Conservation (phyloP, 2,797 vertebrate species). For the Uromys caudimaculatus region DNA sequence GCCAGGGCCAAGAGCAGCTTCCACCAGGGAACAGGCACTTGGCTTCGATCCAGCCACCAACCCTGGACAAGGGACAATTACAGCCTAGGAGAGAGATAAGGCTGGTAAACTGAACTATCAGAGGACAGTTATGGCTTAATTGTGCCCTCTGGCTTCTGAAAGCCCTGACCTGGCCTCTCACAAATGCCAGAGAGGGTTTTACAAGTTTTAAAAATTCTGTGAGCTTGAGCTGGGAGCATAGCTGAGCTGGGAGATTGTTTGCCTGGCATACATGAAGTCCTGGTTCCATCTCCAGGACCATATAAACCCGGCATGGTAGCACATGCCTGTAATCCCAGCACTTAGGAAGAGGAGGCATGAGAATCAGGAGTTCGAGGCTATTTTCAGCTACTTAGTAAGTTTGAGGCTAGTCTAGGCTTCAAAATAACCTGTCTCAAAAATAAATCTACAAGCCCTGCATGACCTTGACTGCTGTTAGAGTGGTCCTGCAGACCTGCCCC, state of each 20-base stretch:
- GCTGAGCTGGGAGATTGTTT: not conserved
- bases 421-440: not conserved
- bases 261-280: not conserved
- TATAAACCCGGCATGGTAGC: not conserved
- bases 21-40: not conserved
- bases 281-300: not conserved
- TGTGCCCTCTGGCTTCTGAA: conserved; percentile 5
- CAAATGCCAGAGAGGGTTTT: not conserved
- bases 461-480: not conserved
- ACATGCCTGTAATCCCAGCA: not conserved
- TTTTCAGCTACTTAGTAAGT: not conserved
- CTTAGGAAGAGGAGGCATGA: not conserved
- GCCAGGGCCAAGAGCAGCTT: not conserved
- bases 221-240: not conserved
- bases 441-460: not conserved
- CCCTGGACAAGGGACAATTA: not conserved
- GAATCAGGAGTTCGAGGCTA: not conserved
- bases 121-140: not conserved
- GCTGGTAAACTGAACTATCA: not conserved
- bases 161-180: not conserved
- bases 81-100: not conserved
- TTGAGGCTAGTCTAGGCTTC: not conserved
- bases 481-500: not conserved
- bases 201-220: not conserved
- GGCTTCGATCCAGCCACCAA: not conserved